A percentile compares a stretch with the other conserved stretches of the same genome.
phyloP scores from a whole-genome alignment of 1,140 invertebrate species.

The Leptoteleia sp. region DNA sequence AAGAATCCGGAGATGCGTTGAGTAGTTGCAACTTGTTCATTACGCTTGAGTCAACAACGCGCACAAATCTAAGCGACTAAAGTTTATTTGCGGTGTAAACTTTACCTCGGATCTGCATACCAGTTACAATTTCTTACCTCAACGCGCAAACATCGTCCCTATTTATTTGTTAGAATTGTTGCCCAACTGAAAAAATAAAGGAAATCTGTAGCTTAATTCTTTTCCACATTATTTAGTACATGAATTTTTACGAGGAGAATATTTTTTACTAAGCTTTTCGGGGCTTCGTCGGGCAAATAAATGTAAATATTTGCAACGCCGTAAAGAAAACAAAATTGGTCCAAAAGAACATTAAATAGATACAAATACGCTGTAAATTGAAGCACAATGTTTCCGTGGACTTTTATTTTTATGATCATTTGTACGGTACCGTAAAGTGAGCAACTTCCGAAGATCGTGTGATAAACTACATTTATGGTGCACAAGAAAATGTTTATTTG shows the following conservation, averaged over 20 bases:
- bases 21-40: slow-evolving; percentile 66
- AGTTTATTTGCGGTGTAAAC: slow-evolving; percentile 48
- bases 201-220: slow-evolving; percentile 2
- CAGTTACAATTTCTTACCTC: slow-evolving; percentile 32
- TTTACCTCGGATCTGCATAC: slow-evolving; percentile 22
- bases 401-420: slow-evolving; percentile 45
- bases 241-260: background rate
- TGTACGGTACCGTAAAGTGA: slow-evolving; percentile 18
- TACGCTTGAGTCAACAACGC: slow-evolving; percentile 52
- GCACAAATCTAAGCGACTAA: slow-evolving; percentile 43
- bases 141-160: slow-evolving; percentile 9
- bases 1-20: slow-evolving; percentile 44
- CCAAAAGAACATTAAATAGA: slow-evolving; percentile 15
- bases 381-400: slow-evolving; percentile 24
- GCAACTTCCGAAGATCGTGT: slow-evolving; percentile 9
- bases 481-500: slow-evolving; percentile 1
- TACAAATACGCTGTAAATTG: slow-evolving; percentile 32
- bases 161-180: slow-evolving; percentile 36
- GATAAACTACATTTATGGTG: slow-evolving; percentile 25
- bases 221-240: background rate
- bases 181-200: background rate
- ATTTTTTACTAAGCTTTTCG: slow-evolving; percentile 14
- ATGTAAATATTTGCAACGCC: slow-evolving; percentile 3
- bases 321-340: too few relatives aligned
- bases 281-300: background rate